Evolutionary conservation across 2,113 vertebrate genomes (phyloP).

Genomic region (Falco punctatus): DNA sequence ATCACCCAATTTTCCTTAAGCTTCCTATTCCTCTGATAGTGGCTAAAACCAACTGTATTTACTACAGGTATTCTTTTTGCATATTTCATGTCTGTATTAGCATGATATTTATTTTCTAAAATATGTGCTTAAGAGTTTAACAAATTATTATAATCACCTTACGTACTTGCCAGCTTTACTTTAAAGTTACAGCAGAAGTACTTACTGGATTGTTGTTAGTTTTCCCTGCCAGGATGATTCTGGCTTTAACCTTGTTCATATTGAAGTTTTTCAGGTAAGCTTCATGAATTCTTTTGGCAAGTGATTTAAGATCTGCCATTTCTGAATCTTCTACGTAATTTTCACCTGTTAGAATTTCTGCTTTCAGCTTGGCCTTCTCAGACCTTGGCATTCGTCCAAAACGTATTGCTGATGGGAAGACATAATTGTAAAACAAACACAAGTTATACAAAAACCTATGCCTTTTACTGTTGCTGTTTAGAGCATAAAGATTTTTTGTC

Average conservation of each 20-base stretch:
- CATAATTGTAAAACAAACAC: background rate
- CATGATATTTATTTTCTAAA: background rate
- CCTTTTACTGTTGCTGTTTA: background rate
- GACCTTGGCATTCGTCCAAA: slow-evolving; percentile 98
- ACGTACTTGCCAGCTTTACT: background rate
- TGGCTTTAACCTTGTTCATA: slow-evolving; percentile 97
- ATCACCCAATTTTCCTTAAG: background rate
- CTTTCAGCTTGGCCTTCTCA: slow-evolving; percentile 95
- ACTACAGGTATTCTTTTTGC: background rate
- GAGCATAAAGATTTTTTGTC: background rate
- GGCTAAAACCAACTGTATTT: background rate
- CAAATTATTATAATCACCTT: background rate
- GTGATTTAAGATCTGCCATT: slow-evolving; percentile 89
- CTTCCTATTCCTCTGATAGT: background rate
- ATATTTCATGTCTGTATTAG: background rate
- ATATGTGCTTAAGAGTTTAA: background rate
- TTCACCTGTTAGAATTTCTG: slow-evolving; percentile 90
- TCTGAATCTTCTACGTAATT: slow-evolving; percentile 82
- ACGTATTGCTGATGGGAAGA: slow-evolving; percentile 86
- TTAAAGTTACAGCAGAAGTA: background rate
- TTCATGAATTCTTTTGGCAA: slow-evolving; percentile 92
- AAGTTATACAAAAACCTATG: background rate
- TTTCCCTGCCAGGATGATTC: slow-evolving; percentile 94
- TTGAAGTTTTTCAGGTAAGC: slow-evolving; percentile 98
- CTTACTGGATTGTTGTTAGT: slow-evolving; percentile 90